Conservation (phyloP, 2,113 vertebrate genomes). For the Cyanocitta stelleri region DNA sequence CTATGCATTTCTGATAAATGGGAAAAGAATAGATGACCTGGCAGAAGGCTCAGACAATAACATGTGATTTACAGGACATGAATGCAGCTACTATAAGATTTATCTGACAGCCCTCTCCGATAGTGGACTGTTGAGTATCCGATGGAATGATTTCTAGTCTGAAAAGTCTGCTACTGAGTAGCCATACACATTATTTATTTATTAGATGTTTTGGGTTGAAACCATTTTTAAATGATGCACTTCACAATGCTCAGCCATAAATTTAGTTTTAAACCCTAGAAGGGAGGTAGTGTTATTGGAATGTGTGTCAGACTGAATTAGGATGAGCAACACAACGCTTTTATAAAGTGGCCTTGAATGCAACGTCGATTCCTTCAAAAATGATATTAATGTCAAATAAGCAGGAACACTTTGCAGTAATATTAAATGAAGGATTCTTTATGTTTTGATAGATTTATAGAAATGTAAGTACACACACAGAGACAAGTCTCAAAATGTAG, state of each 20-base stretch:
- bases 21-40: constrained; percentile 94
- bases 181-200: constrained; percentile 91
- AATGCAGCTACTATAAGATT: constrained; percentile 93
- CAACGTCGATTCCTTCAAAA: constrained; percentile 76
- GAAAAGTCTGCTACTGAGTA: constrained; percentile 83
- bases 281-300: constrained; percentile 87
- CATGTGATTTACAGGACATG: constrained; percentile 98
- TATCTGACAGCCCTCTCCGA: constrained; percentile 88
- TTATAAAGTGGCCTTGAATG: constrained; percentile 81
- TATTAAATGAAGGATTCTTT: constrained; percentile 70
- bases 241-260: constrained; percentile 83
- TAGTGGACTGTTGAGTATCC: constrained; percentile 88
- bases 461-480: constrained; percentile 7
- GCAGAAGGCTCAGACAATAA: constrained; percentile 96
- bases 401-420: constrained; percentile 67
- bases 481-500: not conserved
- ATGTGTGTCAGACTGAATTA: constrained; percentile 88
- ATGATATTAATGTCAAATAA: constrained; percentile 84
- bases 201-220: constrained; percentile 91
- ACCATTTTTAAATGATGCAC: constrained; percentile 87
- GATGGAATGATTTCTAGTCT: constrained; percentile 93
- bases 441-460: constrained; percentile 59
- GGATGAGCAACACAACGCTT: constrained; percentile 78
- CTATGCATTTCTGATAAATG: constrained; percentile 92
- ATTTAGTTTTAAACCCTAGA: constrained; percentile 80